These are phyloP conservation scores for Nasua narica DNA, from an alignment of 2,797 vertebrate species.

Conservation along the genomic window DNA sequence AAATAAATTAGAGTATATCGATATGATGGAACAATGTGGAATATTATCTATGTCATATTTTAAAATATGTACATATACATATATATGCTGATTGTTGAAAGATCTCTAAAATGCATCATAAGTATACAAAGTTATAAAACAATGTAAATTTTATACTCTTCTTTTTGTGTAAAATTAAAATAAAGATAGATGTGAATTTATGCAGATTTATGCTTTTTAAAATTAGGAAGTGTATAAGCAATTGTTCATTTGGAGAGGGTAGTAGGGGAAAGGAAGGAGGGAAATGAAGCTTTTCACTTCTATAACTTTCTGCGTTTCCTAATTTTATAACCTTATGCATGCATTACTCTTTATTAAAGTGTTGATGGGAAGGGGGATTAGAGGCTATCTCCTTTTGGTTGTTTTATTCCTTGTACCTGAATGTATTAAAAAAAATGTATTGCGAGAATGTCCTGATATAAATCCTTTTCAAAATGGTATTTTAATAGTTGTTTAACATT, in stretches of 20 bases:
- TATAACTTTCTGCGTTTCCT: background rate
- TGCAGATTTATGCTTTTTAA: constrained; percentile 68
- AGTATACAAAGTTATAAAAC: constrained; percentile 10
- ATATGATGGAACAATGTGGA: background rate
- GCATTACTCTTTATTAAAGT: background rate
- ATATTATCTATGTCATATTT: constrained; percentile 10
- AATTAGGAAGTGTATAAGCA: constrained; percentile 64
- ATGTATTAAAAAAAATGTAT: background rate
- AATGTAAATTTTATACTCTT: constrained; percentile 48
- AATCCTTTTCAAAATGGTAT: background rate
- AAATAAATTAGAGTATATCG: background rate
- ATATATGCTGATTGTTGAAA: constrained; percentile 22
- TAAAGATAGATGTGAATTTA: constrained; percentile 50
- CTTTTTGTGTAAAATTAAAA: constrained; percentile 63
- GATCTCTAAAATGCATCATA: background rate
- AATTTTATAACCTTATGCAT: background rate
- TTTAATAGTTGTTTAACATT: background rate
- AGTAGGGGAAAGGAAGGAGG: background rate
- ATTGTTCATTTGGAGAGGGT: constrained; percentile 49
- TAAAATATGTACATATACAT: background rate
- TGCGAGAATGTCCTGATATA: background rate
- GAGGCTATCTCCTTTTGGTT: background rate
- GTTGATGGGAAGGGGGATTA: background rate
- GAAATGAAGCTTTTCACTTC: background rate
- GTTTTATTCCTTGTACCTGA: constrained; percentile 26